Evolutionary conservation across 2,888 invertebrate genomes (phyloP).

Genomic region (Sussaba pulchella): DNA sequence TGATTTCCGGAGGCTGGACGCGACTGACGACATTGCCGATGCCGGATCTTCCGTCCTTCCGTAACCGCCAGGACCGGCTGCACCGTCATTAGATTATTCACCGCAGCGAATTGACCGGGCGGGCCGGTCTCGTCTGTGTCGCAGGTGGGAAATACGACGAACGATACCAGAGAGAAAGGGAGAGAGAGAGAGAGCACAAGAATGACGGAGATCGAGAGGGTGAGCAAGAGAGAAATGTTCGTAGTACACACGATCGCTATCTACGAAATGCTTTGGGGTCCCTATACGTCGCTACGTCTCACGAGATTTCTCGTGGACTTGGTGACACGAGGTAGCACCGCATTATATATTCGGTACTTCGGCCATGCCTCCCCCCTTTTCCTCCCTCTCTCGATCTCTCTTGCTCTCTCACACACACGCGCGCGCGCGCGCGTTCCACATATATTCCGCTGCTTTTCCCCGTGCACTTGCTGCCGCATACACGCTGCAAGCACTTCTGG

Average conservation of each 20-base stretch:
- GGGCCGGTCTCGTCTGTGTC: constrained; percentile 37
- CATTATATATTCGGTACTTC: constrained; percentile 55
- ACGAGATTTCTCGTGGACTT: constrained; percentile 62
- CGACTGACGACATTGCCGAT: constrained; percentile 23
- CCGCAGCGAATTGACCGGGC: constrained; percentile 63
- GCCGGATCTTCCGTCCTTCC: constrained; percentile 31
- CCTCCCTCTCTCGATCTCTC: constrained; percentile 35
- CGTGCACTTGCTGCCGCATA: constrained; percentile 10
- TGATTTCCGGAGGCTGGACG: constrained; percentile 23
- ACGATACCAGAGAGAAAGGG: constrained; percentile 18
- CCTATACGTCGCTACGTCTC: constrained; percentile 61
- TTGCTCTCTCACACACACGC: too few relatives aligned
- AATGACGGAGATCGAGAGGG: too few relatives aligned
- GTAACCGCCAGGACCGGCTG: constrained; percentile 42
- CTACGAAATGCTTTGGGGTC: constrained; percentile 39
- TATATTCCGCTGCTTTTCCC: too few relatives aligned
- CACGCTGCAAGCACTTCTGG: background rate
- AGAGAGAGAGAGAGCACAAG: constrained; percentile 25
- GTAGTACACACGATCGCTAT: constrained; percentile 57
- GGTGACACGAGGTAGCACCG: constrained; percentile 56
- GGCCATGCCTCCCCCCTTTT: constrained; percentile 15
- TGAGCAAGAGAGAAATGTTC: too few relatives aligned
- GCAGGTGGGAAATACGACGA: constrained; percentile 19
- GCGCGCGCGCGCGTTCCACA: too few relatives aligned
- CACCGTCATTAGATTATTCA: constrained; percentile 65